Conservation (phyloP, 2,113 vertebrate genomes). For the Chunga burmeisteri region DNA sequence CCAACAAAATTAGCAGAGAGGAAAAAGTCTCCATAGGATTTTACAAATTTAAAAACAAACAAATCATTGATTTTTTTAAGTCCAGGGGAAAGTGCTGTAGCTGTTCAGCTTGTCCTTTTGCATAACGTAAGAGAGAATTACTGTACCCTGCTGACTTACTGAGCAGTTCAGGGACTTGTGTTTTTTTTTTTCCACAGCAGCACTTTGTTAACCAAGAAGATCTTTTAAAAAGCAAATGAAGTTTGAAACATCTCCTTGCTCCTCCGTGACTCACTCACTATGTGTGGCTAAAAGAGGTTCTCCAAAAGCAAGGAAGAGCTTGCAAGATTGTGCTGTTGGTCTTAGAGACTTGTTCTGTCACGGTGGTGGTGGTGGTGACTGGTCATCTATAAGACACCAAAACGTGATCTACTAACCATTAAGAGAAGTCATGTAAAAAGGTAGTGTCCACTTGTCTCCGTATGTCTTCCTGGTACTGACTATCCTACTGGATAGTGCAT, state of each 20-base stretch:
- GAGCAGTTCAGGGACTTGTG: not conserved
- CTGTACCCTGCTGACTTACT: not conserved
- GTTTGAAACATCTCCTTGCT: not conserved
- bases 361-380: not conserved
- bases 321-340: not conserved
- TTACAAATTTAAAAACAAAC: not conserved
- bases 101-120: not conserved
- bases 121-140: not conserved
- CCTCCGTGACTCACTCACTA: not conserved
- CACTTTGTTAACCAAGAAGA: not conserved
- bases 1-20: not conserved
- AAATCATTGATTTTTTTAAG: not conserved
- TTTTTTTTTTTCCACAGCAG: not conserved
- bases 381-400: not conserved
- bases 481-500: no score
- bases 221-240: not conserved
- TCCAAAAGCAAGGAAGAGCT: not conserved
- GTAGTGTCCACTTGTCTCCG: not conserved
- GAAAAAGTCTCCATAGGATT: not conserved
- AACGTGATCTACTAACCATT: not conserved
- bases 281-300: not conserved
- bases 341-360: not conserved
- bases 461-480: not conserved
- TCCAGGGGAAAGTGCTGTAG: not conserved
- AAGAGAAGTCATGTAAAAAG: not conserved